phyloP scores from a whole-genome alignment of 2,888 invertebrate species.

The Diarsia mendica region DNA sequence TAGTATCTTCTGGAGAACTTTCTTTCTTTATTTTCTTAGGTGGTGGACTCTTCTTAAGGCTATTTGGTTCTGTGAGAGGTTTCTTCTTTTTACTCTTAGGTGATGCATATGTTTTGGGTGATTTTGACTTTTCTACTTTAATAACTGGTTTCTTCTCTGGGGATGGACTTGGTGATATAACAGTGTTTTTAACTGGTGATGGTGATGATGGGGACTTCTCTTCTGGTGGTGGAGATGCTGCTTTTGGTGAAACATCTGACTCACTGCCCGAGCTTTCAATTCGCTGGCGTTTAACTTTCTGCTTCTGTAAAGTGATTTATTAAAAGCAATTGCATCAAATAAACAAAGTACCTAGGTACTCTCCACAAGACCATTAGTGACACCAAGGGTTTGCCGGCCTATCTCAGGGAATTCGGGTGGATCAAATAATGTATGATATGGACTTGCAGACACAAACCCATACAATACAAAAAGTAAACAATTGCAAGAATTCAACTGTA shows the following conservation, averaged over 20 bases:
- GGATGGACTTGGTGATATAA: conserved; percentile 29
- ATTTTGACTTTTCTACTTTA: conserved; percentile 71
- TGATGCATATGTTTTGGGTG: conserved; percentile 79
- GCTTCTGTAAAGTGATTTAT: conserved; percentile 71
- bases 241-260: conserved; percentile 62
- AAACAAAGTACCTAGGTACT: too few relatives aligned
- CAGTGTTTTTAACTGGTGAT: conserved; percentile 23
- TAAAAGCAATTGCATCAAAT: background rate
- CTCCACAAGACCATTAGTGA: too few relatives aligned
- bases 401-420: too few relatives aligned
- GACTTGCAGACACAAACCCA: too few relatives aligned
- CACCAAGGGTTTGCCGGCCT: too few relatives aligned
- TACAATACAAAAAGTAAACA: background rate
- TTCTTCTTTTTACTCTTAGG: conserved; percentile 76
- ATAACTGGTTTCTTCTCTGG: conserved; percentile 47
- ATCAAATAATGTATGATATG: too few relatives aligned
- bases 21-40: conserved; percentile 46
- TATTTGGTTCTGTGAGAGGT: conserved; percentile 37
- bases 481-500: background rate
- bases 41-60: conserved; percentile 18
- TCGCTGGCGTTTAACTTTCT: conserved; percentile 80
- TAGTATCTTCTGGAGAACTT: conserved; percentile 7
- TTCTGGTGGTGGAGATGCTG: conserved; percentile 14
- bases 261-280: conserved; percentile 86
- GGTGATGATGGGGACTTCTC: conserved; percentile 18